These are phyloP conservation scores for Drosophila melanogaster DNA, from an alignment of 1,140 invertebrate genomes.

Conservation along the genomic window DNA sequence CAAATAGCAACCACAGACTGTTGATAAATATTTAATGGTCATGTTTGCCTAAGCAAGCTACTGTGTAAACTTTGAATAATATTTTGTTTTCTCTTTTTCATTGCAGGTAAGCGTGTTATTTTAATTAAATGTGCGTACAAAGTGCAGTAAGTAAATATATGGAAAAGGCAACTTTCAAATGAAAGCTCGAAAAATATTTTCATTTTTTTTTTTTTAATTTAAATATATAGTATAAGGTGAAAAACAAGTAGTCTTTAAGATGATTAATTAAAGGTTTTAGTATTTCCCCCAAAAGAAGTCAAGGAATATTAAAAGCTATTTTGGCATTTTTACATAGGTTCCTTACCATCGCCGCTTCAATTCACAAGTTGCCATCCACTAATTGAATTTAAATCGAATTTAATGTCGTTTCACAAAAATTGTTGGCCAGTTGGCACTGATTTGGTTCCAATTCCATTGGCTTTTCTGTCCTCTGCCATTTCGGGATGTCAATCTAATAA, in stretches of 20 bases:
- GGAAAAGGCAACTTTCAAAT: neutral
- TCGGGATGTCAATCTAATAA: conserved; percentile 62
- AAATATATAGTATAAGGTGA: too few species aligned
- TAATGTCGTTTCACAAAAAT: conserved; percentile 46
- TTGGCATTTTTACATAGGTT: conserved; percentile 5
- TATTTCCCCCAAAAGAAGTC: neutral
- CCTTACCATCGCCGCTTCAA: neutral
- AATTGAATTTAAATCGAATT: conserved; percentile 71
- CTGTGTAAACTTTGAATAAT: conserved; percentile 22
- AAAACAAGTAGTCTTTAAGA: too few species aligned
- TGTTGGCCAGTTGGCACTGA: conserved; percentile 44
- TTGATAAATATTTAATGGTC: conserved; percentile 34
- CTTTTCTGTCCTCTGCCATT: conserved; percentile 15
- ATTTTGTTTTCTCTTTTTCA: conserved; percentile 18
- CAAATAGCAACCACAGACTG: conserved; percentile 8
- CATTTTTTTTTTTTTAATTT: too few species aligned
- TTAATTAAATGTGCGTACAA: neutral
- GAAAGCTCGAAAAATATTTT: neutral
- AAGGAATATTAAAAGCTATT: conserved; percentile 3
- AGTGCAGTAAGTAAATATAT: neutral
- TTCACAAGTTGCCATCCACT: conserved; percentile 27
- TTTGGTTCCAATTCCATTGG: conserved; percentile 30
- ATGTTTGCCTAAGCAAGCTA: conserved; percentile 27
- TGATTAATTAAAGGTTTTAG: neutral
- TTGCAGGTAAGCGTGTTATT: conserved; percentile 52